Conservation (phyloP, 2,797 vertebrate genomes). For the Sebastes taczanowskii region DNA sequence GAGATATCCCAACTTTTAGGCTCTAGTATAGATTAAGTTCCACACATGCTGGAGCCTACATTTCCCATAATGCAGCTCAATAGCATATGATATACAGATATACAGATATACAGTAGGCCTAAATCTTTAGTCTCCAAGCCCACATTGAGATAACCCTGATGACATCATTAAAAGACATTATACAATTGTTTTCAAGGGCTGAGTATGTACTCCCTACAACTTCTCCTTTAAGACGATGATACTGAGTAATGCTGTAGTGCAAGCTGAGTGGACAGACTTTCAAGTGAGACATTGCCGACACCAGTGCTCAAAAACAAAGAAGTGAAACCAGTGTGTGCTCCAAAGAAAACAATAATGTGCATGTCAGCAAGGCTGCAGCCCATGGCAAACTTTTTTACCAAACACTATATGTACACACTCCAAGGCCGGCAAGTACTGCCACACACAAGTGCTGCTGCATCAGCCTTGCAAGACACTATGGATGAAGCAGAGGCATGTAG, state of each 20-base stretch:
- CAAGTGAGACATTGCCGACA: background rate
- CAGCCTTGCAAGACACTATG: background rate
- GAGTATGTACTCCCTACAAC: background rate
- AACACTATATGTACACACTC: background rate
- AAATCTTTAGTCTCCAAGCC: background rate
- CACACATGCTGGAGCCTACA: background rate
- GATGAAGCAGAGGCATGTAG: background rate
- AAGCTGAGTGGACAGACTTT: slow-evolving; percentile 24
- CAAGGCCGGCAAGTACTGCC: background rate
- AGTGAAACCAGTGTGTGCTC: slow-evolving; percentile 28
- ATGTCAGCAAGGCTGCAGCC: background rate
- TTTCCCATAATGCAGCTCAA: background rate
- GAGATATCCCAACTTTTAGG: background rate
- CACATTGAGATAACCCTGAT: background rate
- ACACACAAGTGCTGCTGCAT: background rate
- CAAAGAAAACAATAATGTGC: background rate
- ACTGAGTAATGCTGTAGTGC: background rate
- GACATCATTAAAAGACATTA: background rate
- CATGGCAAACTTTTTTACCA: background rate
- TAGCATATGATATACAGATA: too few relatives aligned
- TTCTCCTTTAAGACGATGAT: background rate
- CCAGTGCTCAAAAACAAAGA: slow-evolving; percentile 20
- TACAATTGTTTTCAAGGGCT: background rate
- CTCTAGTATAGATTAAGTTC: background rate
- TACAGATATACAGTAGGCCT: background rate